Base-by-base conservation (phyloP, 2,888 invertebrate species). In the Sinodicranocentrus sp. region DNA sequence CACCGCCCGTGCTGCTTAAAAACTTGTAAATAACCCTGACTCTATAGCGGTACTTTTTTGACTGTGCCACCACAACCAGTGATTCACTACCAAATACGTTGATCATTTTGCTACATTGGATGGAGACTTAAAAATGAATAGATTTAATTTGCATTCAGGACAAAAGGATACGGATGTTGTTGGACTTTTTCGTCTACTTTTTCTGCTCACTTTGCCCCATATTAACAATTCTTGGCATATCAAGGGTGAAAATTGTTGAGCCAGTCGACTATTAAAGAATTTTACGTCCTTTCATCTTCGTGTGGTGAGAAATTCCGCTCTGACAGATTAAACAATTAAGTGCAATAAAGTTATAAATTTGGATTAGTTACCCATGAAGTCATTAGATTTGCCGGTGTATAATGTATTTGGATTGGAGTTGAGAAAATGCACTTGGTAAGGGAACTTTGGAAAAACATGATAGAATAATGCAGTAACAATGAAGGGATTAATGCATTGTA, bases 1-100 rank as follows among this genome's bases (percentile, higher is more conserved):
- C 33, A 48, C 48, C 48, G n/a, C 2, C n/a, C 48, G 15, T 48
- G 48, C 15, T 71, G 70, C 73, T 82, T 54, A 26, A 67, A 73
- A 82, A 73, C 72, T 82, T 82, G 80, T 82, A 82, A 82, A 82
- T 68, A 82, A 82, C 59, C 80, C 73, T 73, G 80, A 43, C 43
- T 54, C 73, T 73, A 13, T 77, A 82, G 80, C 80, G 80, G 80
- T 82, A 82, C 80, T 73, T 82, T 73, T 73, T 28, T 73, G 39
- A 3, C 61, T 19, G 48, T 43, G 0, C 43, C 44, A n/a, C 19
- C 59, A 54, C 63, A 65, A 44, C 28, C 68, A 54, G 21, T 2
- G 17, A 67, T 43, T 21, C 61, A 17, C 17, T 17, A 59, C 57
- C 77, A 76, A 67, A 52, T 61, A 67, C 48, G 63, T 67, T 39